Evolutionary conservation across 2,797 vertebrate genomes (phyloP).

Genomic region (Enteromius thamalakanensis): DNA sequence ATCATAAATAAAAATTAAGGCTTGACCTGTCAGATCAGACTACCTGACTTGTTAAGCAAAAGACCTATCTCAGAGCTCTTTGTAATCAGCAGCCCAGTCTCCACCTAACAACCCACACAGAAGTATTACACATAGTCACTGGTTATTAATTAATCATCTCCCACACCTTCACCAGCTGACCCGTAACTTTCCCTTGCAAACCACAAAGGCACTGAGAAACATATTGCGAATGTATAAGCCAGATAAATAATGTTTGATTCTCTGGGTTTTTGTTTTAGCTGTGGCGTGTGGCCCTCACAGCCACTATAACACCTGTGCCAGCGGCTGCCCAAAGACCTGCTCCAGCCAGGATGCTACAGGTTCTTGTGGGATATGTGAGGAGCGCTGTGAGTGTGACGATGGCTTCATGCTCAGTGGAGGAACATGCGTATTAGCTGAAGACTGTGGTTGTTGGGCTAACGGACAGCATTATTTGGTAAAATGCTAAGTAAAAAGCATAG

Average conservation of each 20-base stretch:
- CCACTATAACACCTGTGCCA: conserved; percentile 81
- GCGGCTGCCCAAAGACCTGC: conserved; percentile 80
- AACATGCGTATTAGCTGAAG: conserved; percentile 74
- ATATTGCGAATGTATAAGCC: background rate
- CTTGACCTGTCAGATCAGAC: background rate
- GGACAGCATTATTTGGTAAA: conserved; percentile 75
- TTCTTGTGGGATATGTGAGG: conserved; percentile 75
- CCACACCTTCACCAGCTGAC: conserved; percentile 11
- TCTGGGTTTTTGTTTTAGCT: conserved; percentile 66
- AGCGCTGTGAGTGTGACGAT: conserved; percentile 82
- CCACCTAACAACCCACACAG: conserved; percentile 10
- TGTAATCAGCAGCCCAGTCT: conserved; percentile 11
- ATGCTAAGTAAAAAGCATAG: background rate
- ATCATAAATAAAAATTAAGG: conserved; percentile 23
- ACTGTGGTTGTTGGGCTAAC: conserved; percentile 83
- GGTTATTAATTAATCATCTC: conserved; percentile 22
- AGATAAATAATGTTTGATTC: conserved; percentile 8
- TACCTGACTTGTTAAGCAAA: background rate
- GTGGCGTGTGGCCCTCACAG: conserved; percentile 78
- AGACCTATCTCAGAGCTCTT: background rate
- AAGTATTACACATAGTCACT: background rate
- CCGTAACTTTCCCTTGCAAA: background rate
- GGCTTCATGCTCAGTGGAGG: conserved; percentile 79
- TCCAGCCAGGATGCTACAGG: conserved; percentile 54
- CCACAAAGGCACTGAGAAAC: background rate